Base-by-base conservation (phyloP, 2,797 vertebrate genomes). In the Eurystomus glaucurus region DNA sequence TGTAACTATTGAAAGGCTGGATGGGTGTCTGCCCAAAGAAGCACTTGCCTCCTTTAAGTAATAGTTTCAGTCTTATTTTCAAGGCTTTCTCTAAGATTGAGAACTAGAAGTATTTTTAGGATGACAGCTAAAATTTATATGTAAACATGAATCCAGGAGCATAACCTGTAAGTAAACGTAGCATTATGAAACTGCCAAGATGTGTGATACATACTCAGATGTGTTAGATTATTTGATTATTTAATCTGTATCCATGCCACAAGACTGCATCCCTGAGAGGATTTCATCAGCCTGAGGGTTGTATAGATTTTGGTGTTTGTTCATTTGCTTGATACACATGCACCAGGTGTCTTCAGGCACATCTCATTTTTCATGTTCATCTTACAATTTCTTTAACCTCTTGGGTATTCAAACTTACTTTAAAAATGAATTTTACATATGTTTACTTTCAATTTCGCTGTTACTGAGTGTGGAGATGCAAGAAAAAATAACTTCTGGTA, bases 401-500 rank as follows among this genome's bases (percentile, higher is more conserved):
- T 29, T 43, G 39, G 14, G 1, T 45, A 39, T 31, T 64, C 28
- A 41, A 57, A 57, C 1, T 35, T 41, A 72, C 15, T 55, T 17
- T 0, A 1, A 55, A 88, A 46, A 66, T 4, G 0, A 48, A 11
- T 43, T 82, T 83, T 64, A 55, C 20, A 10, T 26, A 66, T 6
- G 18, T 25, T 74, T 41, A 50, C 64, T 70, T 75, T 31, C 3
- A 52, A 7, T 85, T 88, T 50, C 65, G 6, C 18, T 64, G 26
- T 70, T 87, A 78, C 2, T 54, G 6, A 43, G 3, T 10, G 25
- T 58, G 33, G 8, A 88, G 28, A 54, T 57, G 61, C 0, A 14
- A 52, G 3, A 2, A 9, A 72, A 71, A 65, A 65, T 28, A 52
- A 25, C 16, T 71, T 75, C 39, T 58, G 35, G 10, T 14, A 70